phyloP scores from a whole-genome alignment of 2,113 vertebrate genomes.

The Tragelaphus imberbis region DNA sequence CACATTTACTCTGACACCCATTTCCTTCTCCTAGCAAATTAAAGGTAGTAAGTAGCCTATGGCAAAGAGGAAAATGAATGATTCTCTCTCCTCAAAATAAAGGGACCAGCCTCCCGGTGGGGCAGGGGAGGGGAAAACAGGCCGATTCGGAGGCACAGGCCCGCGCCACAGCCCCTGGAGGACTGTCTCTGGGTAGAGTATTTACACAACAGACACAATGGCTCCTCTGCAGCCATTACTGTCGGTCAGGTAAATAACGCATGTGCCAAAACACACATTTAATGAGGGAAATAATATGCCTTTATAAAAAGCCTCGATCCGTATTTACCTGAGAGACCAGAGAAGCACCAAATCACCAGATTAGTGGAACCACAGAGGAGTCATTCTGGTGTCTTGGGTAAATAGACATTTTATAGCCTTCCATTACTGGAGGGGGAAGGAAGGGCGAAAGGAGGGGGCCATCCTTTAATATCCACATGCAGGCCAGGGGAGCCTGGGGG shows the following conservation, averaged over 20 bases:
- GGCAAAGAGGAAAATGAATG: constrained; percentile 20
- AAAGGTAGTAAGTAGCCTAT: constrained; percentile 32
- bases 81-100: constrained; percentile 39
- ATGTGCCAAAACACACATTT: constrained; percentile 85
- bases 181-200: constrained; percentile 63
- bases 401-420: constrained; percentile 79
- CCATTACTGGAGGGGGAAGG: constrained; percentile 55
- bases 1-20: constrained; percentile 41
- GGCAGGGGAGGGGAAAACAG: neutral
- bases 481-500: neutral
- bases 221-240: constrained; percentile 79
- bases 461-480: constrained; percentile 48
- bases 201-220: constrained; percentile 80
- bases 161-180: constrained; percentile 51
- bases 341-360: constrained; percentile 80
- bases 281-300: constrained; percentile 86
- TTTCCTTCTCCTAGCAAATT: constrained; percentile 39
- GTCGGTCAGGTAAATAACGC: constrained; percentile 83
- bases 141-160: constrained; percentile 33
- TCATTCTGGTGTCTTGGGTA: constrained; percentile 79
- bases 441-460: neutral
- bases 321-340: constrained; percentile 85
- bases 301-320: constrained; percentile 79
- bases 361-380: constrained; percentile 81
- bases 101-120: neutral